phyloP scores from a whole-genome alignment of 2,888 invertebrate species.

The Rhagium mordax region DNA sequence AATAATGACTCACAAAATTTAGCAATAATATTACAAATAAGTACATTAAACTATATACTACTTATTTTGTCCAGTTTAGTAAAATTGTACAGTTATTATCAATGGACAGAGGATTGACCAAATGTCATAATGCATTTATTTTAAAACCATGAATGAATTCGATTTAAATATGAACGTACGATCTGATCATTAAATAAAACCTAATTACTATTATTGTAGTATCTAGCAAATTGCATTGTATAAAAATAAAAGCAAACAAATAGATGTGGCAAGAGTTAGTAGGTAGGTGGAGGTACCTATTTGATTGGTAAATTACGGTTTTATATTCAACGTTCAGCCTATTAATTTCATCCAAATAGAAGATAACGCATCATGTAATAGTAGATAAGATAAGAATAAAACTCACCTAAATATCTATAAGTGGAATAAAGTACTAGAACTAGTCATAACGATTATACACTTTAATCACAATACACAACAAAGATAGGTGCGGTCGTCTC shows the following conservation, averaged over 20 bases:
- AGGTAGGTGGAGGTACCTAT: constrained; percentile 26
- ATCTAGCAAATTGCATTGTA: background rate
- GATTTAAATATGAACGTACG: background rate
- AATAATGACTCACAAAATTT: constrained; percentile 11
- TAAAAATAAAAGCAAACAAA: constrained; percentile 7
- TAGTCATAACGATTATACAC: constrained; percentile 63
- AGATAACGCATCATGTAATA: constrained; percentile 21
- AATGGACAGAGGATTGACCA: constrained; percentile 5
- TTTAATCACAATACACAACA: constrained; percentile 63
- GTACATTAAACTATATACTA: background rate
- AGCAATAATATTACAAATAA: background rate
- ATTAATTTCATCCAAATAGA: constrained; percentile 4
- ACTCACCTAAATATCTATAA: constrained; percentile 62
- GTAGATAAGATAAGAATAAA: constrained; percentile 51
- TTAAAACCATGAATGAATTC: constrained; percentile 2
- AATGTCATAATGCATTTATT: constrained; percentile 1
- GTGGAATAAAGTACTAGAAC: constrained; percentile 60
- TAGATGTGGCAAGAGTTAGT: constrained; percentile 2
- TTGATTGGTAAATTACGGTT: constrained; percentile 12
- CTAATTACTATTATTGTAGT: background rate
- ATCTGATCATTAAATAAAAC: background rate
- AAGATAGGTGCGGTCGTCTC: constrained; percentile 66
- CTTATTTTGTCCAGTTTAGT: background rate
- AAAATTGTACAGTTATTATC: background rate
- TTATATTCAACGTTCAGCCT: background rate